Evolutionary conservation across 2,113 vertebrate genomes (phyloP), one percentile per base, ranked within the genome.

Genomic region (Larimichthys polyactis): DNA sequence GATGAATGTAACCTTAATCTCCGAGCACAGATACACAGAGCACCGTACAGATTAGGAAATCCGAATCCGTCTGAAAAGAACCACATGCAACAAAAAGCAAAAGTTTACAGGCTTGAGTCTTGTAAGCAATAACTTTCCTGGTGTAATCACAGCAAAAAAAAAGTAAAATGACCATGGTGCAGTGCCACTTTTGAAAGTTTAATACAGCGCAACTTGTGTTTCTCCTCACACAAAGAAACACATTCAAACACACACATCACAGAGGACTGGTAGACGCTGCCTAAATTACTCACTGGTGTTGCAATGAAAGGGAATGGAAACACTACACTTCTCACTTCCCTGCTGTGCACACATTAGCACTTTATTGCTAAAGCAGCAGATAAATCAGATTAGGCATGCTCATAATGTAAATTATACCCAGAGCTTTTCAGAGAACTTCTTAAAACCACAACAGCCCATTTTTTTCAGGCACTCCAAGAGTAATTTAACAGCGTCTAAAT

Each of bases 371-470:
- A 82, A 69, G 79, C 64, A 80, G 62, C 69, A 69, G 54, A 79
- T 79, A 83, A 82, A 87, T 89, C 77, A 78, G 71, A 87, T 90
- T 78, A 71, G 74, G 64, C 52, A 68, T 82, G 73, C 72, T 80
- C 52, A 60, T 62, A 49, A 81, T 86, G 79, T 36, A 89, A 59
- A 84, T 86, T 36, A 81, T 51, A 46, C 63, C 60, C 60, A 78
- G 24, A 81, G 68, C 68, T 70, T 71, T 24, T 64, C 32, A 68
- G 48, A 74, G 58, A 71, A 58, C 12, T 52, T 59, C 57, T 58
- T 81, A 55, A 75, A 79, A 79, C 62, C 63, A 44, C 52, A 51
- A 60, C 64, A 55, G 36, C 27, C 11, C 9, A 5, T 22, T 22
- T 84, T 75, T 73, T 83, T 78, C 22, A 75, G 14, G 59, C 75